Evolutionary conservation across 1,140 invertebrate species (phyloP), one percentile per base, ranked within the genome.

Genomic region (Drosophila neocordata): DNA sequence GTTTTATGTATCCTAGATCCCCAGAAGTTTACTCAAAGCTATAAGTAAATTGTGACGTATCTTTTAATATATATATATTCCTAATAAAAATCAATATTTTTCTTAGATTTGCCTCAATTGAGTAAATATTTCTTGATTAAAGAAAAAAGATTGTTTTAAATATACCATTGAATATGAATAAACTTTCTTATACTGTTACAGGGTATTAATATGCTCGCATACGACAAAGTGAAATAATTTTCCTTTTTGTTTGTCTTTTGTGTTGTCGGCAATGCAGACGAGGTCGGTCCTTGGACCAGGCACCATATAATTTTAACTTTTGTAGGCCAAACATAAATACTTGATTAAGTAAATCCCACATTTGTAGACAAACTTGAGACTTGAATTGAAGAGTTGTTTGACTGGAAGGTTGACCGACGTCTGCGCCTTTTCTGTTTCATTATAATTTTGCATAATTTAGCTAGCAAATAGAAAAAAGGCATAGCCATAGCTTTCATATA

Each of bases 301-400:
- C 62, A 77, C 58, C 77, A 79, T 72, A 79, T 79, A 79, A 79
- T 79, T 79, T 75, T 66, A 79, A 79, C 59, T 79, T 79, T 79
- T 79, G 77, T 79, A 79, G 77, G 77, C 77, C 77, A 79, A 61
- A 76, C 77, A 79, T 79, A 79, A 79, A 79, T 75, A 79, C 77
- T 79, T 79, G 77, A 79, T 79, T 79, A 79, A 79, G 77, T 79
- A 79, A 79, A 79, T 79, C 77, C 41, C 77, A 79, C 77, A 79
- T 79, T 79, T 75, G 77, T 75, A 80, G 77, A 79, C 75, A 79
- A 73, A 78, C 76, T 62, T 69, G 71, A 75, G 65, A 69, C 77
- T 48, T 48, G 41, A 48, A 48, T 48, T 48, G 41, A 48, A 48
- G 41, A 48, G 41, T 48, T 48, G 41, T 9, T 48, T 48, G 41